Percentiles rank a stretch among this genome's conserved stretches.
Conservation (phyloP, 92 coral and sea anemone genomes). For the Parazoanthus swiftii region DNA sequence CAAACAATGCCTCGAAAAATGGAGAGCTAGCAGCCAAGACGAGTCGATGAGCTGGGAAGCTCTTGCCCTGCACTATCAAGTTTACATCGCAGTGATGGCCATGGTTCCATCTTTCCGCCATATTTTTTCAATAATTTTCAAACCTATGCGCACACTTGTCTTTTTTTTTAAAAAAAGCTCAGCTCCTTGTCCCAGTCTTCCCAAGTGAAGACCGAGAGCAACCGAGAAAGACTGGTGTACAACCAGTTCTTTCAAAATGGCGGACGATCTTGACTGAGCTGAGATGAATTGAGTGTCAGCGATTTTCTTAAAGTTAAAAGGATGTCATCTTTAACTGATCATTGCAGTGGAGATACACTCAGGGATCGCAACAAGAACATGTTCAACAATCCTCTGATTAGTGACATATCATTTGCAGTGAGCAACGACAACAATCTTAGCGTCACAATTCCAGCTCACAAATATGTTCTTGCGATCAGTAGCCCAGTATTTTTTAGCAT, state of each 20-base stretch:
- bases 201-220: neutral
- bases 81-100: neutral
- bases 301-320: neutral
- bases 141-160: neutral
- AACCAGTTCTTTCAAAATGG: conserved; percentile 13
- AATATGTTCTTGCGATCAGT: conserved; percentile 20
- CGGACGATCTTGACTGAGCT: neutral
- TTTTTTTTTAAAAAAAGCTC: too few species aligned
- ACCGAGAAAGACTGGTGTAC: neutral
- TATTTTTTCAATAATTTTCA: neutral
- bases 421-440: neutral
- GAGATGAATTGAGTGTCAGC: neutral
- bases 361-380: conserved; percentile 21
- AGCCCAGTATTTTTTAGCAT: conserved; percentile 13
- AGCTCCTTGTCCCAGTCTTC: neutral
- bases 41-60: neutral
- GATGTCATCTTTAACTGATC: conserved; percentile 1
- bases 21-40: neutral
- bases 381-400: conserved; percentile 20
- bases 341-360: neutral
- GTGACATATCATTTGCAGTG: conserved; percentile 12
- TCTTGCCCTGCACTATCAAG: neutral
- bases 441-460: conserved; percentile 26
- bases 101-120: neutral
- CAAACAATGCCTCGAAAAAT: neutral